Conservation (phyloP, 1,140 invertebrate species). For the Hyles euphorbiae region DNA sequence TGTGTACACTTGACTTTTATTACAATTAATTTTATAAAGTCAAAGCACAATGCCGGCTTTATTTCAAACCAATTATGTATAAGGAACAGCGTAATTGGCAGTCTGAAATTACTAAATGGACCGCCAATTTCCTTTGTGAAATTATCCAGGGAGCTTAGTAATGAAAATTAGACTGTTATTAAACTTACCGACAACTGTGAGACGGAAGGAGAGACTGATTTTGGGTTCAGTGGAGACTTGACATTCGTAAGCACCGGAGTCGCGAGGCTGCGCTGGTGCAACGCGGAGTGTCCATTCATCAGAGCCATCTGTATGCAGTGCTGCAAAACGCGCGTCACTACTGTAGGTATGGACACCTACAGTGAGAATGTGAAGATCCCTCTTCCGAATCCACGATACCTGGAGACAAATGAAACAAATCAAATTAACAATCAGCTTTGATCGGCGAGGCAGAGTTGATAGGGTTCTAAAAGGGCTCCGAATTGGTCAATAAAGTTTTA, state of each 20-base stretch:
- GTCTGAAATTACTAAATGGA: no score
- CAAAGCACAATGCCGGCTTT: no score
- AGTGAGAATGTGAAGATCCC: conserved; percentile 85
- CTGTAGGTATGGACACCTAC: conserved; percentile 86
- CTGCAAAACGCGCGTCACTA: conserved; percentile 85
- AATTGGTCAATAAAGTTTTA: neutral
- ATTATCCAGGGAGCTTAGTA: no score
- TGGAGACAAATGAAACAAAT: conserved; percentile 38
- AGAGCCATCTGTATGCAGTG: conserved; percentile 88
- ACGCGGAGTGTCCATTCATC: conserved; percentile 92
- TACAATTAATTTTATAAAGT: no score
- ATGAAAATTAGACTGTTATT: no score
- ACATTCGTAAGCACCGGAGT: conserved; percentile 87
- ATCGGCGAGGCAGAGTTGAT: no score
- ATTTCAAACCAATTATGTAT: no score
- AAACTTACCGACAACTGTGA: conserved; percentile 88
- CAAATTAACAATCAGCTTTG: neutral
- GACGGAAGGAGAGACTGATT: conserved; percentile 86
- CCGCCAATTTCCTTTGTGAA: no score
- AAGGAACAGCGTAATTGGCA: no score
- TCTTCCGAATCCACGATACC: conserved; percentile 86
- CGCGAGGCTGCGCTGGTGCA: conserved; percentile 85
- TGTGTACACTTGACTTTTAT: no score
- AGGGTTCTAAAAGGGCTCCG: neutral
- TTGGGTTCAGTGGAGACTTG: conserved; percentile 92